These are phyloP conservation scores for Drosophila nr. medialis DNA, from an alignment of 2,888 invertebrate species.

Conservation along the genomic window DNA sequence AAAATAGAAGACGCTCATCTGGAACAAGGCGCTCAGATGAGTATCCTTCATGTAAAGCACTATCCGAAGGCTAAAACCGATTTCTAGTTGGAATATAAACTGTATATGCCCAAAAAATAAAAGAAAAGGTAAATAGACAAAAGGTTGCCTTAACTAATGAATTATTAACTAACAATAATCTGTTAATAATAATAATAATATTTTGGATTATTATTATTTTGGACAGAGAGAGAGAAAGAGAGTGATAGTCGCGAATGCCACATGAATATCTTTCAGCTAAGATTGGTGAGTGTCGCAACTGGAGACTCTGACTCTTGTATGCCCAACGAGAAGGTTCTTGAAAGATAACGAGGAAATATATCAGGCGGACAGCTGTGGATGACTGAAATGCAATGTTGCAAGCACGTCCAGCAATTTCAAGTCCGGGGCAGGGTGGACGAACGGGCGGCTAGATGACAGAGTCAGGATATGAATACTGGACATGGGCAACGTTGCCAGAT, in stretches of 20 bases:
- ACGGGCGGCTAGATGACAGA: neutral
- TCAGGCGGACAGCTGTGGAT: conserved; percentile 6
- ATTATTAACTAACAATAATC: no score
- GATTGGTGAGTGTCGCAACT: conserved; percentile 1
- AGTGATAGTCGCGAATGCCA: neutral
- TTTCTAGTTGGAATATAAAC: neutral
- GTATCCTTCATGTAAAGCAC: conserved; percentile 24
- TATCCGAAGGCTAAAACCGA: neutral
- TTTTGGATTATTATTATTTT: no score
- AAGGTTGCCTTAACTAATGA: neutral
- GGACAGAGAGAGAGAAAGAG: neutral
- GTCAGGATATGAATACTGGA: conserved; percentile 9
- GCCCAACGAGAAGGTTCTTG: conserved; percentile 7
- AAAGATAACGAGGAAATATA: conserved; percentile 20
- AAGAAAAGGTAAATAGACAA: neutral
- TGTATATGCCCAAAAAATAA: neutral
- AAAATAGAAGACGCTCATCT: neutral
- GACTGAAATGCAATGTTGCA: conserved; percentile 28
- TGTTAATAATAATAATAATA: no score
- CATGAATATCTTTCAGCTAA: neutral
- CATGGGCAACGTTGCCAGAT: conserved; percentile 16
- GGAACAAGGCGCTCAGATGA: conserved; percentile 5
- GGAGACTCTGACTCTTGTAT: neutral
- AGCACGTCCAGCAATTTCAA: conserved; percentile 34
- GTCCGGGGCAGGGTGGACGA: neutral